These are phyloP conservation scores for Boulengeromyrus knoepffleri DNA, from an alignment of 2,113 vertebrate genomes.

Conservation along the genomic window DNA sequence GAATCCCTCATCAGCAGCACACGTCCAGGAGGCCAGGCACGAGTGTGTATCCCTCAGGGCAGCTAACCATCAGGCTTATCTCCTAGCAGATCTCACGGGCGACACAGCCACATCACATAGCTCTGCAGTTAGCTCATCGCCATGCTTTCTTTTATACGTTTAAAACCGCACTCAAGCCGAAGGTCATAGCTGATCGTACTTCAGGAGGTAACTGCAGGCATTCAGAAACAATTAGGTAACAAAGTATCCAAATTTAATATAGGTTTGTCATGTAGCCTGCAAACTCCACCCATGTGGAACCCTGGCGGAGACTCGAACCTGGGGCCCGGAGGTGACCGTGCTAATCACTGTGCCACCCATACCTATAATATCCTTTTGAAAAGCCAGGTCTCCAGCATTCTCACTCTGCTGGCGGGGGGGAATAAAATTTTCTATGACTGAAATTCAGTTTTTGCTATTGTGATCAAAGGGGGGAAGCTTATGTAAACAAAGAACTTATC, in stretches of 20 bases:
- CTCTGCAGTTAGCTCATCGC: neutral
- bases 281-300: too few relatives aligned
- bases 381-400: neutral
- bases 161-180: neutral
- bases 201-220: neutral
- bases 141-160: neutral
- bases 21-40: slow-evolving; percentile 29
- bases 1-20: slow-evolving; percentile 20
- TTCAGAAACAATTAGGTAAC: neutral
- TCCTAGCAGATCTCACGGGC: neutral
- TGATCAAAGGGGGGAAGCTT: neutral
- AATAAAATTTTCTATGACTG: neutral
- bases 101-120: neutral
- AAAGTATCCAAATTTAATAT: neutral
- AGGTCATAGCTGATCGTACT: neutral
- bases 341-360: neutral
- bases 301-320: too few relatives aligned
- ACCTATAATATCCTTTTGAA: neutral
- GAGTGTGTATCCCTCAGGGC: slow-evolving; percentile 41
- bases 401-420: neutral
- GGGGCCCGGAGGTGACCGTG: too few relatives aligned
- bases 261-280: neutral
- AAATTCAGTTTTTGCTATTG: neutral
- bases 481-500: neutral
- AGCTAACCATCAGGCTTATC: neutral